These are phyloP conservation scores for Arvicanthis niloticus DNA, from an alignment of 2,113 vertebrate species.

Conservation along the genomic window DNA sequence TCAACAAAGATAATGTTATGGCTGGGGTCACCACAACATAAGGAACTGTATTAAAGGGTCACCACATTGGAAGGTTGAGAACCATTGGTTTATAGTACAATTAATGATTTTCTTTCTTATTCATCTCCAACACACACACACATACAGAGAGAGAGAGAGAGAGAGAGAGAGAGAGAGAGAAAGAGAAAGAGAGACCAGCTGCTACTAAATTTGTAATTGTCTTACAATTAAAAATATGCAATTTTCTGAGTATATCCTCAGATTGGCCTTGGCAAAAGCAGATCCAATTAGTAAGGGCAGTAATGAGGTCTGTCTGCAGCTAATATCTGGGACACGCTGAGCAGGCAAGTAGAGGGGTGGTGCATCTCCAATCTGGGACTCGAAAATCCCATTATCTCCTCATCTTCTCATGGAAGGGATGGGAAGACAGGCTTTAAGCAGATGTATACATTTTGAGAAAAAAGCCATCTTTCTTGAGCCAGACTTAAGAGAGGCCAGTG, in stretches of 20 bases:
- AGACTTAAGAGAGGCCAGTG: background rate
- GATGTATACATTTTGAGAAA: background rate
- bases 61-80: background rate
- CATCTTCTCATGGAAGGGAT: background rate
- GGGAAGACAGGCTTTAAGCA: background rate
- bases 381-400: background rate
- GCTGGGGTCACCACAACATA: background rate
- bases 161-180: too few relatives aligned
- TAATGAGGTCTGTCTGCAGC: slow-evolving; percentile 70
- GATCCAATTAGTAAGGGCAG: slow-evolving; percentile 61
- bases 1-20: background rate
- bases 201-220: slow-evolving; percentile 43
- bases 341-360: background rate
- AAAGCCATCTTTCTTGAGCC: background rate
- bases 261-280: slow-evolving; percentile 1
- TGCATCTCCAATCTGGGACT: background rate
- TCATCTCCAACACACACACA: background rate
- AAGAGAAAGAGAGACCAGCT: background rate
- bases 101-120: slow-evolving; percentile 33
- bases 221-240: background rate
- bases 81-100: background rate
- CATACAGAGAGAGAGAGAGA: too few relatives aligned
- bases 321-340: slow-evolving; percentile 43
- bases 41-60: background rate
- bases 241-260: slow-evolving; percentile 6